phyloP scores from a whole-genome alignment of 2,113 vertebrate genomes.

The Aleadryas rufinucha region DNA sequence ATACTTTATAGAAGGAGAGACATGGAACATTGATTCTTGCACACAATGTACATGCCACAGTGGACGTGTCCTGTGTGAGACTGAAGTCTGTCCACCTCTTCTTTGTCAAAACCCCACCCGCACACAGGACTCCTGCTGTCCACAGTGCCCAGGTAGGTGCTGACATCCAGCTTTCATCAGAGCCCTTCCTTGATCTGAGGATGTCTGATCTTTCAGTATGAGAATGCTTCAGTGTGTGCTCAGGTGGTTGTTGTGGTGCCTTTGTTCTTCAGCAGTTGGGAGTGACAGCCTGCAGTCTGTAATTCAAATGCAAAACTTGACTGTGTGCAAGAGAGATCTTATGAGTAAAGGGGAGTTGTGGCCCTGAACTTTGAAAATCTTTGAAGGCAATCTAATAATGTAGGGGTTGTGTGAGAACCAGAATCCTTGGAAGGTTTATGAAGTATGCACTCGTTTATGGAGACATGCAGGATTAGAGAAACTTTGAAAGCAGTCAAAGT shows the following conservation, averaged over 20 bases:
- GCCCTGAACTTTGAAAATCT: background rate
- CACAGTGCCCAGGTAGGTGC: slow-evolving; percentile 81
- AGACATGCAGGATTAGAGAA: background rate
- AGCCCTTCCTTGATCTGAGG: background rate
- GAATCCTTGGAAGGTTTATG: background rate
- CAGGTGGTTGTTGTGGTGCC: background rate
- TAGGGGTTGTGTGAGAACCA: background rate
- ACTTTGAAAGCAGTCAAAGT: background rate
- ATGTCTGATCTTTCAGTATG: background rate
- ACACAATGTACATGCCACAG: slow-evolving; percentile 88
- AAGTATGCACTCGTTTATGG: background rate
- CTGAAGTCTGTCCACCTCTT: slow-evolving; percentile 88
- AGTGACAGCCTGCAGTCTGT: background rate
- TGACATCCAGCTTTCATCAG: background rate
- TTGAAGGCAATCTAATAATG: background rate
- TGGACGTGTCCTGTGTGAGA: slow-evolving; percentile 87
- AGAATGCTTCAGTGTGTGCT: background rate
- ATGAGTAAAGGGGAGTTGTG: background rate
- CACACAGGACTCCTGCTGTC: slow-evolving; percentile 88
- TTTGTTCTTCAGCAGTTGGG: background rate
- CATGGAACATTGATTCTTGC: slow-evolving; percentile 88
- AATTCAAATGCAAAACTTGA: background rate
- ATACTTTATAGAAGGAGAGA: slow-evolving; percentile 88
- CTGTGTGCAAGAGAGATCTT: background rate
- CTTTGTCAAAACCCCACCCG: slow-evolving; percentile 86